These are phyloP conservation scores for Dusona sp. DNA, from an alignment of 2,888 invertebrate genomes.

Conservation along the genomic window DNA sequence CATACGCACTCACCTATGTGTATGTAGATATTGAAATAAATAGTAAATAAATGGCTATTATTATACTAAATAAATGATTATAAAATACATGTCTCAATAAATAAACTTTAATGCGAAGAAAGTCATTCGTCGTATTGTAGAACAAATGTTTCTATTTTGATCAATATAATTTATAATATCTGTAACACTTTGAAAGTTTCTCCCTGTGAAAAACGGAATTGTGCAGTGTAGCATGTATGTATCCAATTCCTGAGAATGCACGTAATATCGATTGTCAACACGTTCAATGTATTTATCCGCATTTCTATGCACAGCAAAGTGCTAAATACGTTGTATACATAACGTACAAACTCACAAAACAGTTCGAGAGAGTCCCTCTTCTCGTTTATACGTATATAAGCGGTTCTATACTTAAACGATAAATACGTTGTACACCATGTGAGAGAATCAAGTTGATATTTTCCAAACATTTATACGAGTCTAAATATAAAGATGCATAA, in stretches of 20 bases:
- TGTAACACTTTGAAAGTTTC: neutral
- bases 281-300: slow-evolving; percentile 17
- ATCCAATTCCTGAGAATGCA: slow-evolving; percentile 43
- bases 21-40: neutral
- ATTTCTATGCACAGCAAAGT: slow-evolving; percentile 25
- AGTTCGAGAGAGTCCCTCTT: slow-evolving; percentile 1
- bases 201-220: neutral
- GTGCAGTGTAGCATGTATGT: slow-evolving; percentile 9
- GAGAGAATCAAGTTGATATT: neutral
- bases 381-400: slow-evolving; percentile 15
- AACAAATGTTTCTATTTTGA: neutral
- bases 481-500: slow-evolving; percentile 7
- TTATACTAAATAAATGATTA: neutral
- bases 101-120: neutral
- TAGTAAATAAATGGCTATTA: neutral
- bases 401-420: slow-evolving; percentile 30
- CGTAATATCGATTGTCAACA: slow-evolving; percentile 36
- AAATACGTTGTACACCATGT: slow-evolving; percentile 23
- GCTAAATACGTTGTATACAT: slow-evolving; percentile 22
- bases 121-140: neutral
- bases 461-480: neutral
- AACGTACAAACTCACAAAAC: neutral
- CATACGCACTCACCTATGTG: too few relatives aligned
- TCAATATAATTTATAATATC: neutral
- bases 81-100: neutral